Evolutionary conservation across 2,113 vertebrate species (phyloP).

Genomic region (Dasypus novemcinctus): DNA sequence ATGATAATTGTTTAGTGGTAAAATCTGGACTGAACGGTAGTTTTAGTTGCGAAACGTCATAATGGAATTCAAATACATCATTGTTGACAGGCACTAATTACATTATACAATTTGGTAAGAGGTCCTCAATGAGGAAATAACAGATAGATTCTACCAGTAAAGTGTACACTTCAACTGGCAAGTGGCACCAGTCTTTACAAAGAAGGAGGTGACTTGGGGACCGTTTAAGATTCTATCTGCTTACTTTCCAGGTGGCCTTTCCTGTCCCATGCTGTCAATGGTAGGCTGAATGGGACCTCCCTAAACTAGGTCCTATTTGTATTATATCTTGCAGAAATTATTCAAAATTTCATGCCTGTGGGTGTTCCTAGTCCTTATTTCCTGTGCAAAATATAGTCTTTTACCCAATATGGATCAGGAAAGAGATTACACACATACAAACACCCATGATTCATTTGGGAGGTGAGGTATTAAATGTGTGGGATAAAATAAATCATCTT

Average conservation of each 20-base stretch:
- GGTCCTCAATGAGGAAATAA: background rate
- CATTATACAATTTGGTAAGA: background rate
- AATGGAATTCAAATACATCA: background rate
- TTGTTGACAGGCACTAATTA: background rate
- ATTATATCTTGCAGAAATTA: slow-evolving; percentile 64
- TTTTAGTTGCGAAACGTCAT: background rate
- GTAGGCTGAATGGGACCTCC: background rate
- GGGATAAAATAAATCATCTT: slow-evolving; percentile 55
- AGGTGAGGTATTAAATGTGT: slow-evolving; percentile 34
- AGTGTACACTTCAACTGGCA: background rate
- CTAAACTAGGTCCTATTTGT: slow-evolving; percentile 45
- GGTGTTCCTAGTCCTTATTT: slow-evolving; percentile 71
- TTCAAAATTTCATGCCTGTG: slow-evolving; percentile 60
- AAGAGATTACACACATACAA: slow-evolving; percentile 43
- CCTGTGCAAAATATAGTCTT: slow-evolving; percentile 46
- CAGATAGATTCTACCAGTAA: background rate
- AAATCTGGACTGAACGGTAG: background rate
- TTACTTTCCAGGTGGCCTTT: background rate
- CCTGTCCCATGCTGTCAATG: background rate
- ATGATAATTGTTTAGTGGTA: background rate
- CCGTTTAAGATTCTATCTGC: background rate
- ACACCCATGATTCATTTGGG: background rate
- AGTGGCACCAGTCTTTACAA: background rate
- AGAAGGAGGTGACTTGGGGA: background rate
- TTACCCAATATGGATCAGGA: slow-evolving; percentile 39